Percentiles rank a stretch among this genome's conserved stretches.
Conservation (phyloP, 2,888 invertebrate species). For the Meandrusa payeni region DNA sequence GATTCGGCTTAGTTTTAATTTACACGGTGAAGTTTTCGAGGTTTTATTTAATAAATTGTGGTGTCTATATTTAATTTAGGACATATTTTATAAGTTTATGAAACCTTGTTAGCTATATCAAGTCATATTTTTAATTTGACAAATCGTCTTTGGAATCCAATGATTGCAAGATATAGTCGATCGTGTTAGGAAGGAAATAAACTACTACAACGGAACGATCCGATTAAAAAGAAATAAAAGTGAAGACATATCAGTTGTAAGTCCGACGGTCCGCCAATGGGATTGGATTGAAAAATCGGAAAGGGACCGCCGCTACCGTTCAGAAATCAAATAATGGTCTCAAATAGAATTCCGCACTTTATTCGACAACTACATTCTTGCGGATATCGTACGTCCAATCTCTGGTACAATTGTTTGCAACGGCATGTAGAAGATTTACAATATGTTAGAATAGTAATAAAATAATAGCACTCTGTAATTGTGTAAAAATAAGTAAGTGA, state of each 20-base stretch:
- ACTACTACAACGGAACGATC: background rate
- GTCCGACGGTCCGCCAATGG: constrained; percentile 12
- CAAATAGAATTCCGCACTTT: constrained; percentile 37
- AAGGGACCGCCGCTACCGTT: constrained; percentile 12
- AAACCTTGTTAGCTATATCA: no score
- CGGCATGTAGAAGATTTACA: background rate
- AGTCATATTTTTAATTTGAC: no score
- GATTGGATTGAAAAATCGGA: constrained; percentile 23
- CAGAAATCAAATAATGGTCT: constrained; percentile 41
- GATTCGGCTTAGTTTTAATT: no score
- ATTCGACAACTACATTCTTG: constrained; percentile 12
- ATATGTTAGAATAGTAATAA: no score
- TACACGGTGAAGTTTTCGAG: no score
- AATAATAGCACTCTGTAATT: no score
- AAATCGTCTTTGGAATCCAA: no score
- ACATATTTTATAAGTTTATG: no score
- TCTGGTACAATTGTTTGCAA: background rate
- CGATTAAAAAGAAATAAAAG: constrained; percentile 15
- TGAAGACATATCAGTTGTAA: constrained; percentile 22
- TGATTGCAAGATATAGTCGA: no score
- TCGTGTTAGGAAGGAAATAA: background rate
- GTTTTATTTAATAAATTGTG: no score
- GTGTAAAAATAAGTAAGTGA: no score
- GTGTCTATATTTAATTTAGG: no score
- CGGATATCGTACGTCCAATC: constrained; percentile 13